Evolutionary conservation across 2,888 invertebrate genomes (phyloP).

Genomic region (Sinelater perroti): DNA sequence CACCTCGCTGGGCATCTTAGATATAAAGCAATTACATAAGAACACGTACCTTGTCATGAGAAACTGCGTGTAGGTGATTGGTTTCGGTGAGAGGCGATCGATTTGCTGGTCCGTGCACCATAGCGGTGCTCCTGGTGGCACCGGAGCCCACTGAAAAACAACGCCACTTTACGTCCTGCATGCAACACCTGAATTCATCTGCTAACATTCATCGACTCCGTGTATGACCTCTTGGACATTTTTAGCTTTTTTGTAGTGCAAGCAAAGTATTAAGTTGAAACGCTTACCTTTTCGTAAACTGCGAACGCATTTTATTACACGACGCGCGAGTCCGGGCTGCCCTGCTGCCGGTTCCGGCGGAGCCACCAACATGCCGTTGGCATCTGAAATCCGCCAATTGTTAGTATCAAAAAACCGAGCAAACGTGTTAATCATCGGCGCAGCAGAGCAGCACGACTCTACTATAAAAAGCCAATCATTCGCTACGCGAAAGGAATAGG

Average conservation of each 20-base stretch:
- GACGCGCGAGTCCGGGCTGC: constrained; percentile 50
- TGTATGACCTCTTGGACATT: too few relatives aligned
- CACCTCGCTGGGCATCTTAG: too few relatives aligned
- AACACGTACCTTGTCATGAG: constrained; percentile 13
- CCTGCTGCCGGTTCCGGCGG: constrained; percentile 43
- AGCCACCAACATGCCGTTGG: constrained; percentile 1
- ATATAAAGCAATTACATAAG: constrained; percentile 1
- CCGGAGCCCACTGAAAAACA: constrained; percentile 54
- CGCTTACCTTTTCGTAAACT: constrained; percentile 51
- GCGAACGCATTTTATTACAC: constrained; percentile 52
- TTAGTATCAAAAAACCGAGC: constrained; percentile 5
- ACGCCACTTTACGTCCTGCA: too few relatives aligned
- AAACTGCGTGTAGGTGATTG: constrained; percentile 6
- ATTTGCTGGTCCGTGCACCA: constrained; percentile 26
- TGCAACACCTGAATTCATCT: too few relatives aligned
- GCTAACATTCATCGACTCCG: too few relatives aligned
- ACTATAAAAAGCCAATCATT: too few relatives aligned
- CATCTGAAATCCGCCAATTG: constrained; percentile 51
- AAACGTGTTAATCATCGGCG: neutral
- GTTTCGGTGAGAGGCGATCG: constrained; percentile 21
- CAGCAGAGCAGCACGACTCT: constrained; percentile 35
- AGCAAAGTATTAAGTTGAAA: constrained; percentile 3
- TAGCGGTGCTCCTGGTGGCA: constrained; percentile 52
- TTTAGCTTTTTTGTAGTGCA: too few relatives aligned
- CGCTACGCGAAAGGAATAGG: too few relatives aligned